Evolutionary conservation across 2,888 invertebrate genomes (phyloP), one percentile per base, ranked within the genome.

Genomic region (Calliphora vomitoria): DNA sequence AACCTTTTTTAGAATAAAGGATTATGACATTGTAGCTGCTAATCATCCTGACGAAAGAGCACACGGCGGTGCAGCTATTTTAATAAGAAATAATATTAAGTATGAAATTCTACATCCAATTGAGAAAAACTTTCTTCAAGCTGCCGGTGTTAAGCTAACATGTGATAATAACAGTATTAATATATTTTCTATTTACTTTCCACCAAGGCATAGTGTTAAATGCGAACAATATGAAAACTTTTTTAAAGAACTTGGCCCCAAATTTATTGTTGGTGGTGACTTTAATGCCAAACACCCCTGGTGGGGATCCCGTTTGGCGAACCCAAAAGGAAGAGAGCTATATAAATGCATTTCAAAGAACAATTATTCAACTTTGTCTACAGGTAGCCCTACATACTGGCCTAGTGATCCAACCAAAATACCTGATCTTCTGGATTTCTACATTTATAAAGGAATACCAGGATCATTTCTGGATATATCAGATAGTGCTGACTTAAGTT

Each of bases 221-320:
- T 66, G 58, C 47, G 1, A 35, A 11, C 55, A 83, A 53, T 83
- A 69, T 18, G 60, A 76, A 68, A 41, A 35, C n/a, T 83, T 69
- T 71, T 88, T 85, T 55, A 76, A 55, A 53, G 15, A 35, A 11
- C 38, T 86, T 38, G 82, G 82, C 4, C 20, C 18, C 8, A 75
- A 55, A 41, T 88, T 84, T 58, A 72, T 89, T 60, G 89, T 66
- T 66, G 87, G 79, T 11, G 88, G 88, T 6, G 85, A 88, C 11
- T 85, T n/a, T 53, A 89, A 89, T 47, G 83, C 80, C 8, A 88
- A 87, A 13, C 85, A 89, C 15, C 82, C 86, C 13, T 82, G 74
- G 69, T 85, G 71, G 86, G 86, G 79, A 18, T 89, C 87, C 15
- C 69, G 85, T 38, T 35, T 82, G 50, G 55, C 35, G 25, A 85